These are phyloP conservation scores for Candidula unifasciata DNA, from an alignment of 2,888 invertebrate genomes.

Conservation along the genomic window DNA sequence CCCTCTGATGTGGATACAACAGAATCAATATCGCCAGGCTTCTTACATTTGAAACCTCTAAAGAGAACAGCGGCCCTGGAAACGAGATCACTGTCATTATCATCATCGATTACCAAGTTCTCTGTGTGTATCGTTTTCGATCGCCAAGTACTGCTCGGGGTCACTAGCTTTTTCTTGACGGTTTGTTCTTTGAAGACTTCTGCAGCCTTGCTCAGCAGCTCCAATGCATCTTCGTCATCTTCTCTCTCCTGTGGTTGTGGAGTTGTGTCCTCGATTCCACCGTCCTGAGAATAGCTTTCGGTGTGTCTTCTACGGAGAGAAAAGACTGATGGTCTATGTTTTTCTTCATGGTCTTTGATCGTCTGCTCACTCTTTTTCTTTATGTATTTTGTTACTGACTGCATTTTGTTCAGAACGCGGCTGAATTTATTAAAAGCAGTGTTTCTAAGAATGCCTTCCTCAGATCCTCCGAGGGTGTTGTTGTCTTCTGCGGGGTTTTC, in stretches of 20 bases:
- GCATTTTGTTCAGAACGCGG: constrained; percentile 45
- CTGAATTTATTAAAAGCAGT: constrained; percentile 44
- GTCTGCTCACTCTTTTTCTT: constrained; percentile 27
- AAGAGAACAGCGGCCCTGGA: constrained; percentile 42
- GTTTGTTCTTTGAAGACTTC: constrained; percentile 47
- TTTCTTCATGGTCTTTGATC: constrained; percentile 3
- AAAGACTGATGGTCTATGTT: constrained; percentile 24
- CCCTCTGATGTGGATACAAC: not conserved
- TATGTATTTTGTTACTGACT: constrained; percentile 47
- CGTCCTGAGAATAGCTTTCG: constrained; percentile 19
- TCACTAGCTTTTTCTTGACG: not conserved
- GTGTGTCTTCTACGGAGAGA: not conserved
- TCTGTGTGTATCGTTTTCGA: constrained; percentile 16
- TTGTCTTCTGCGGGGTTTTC: constrained; percentile 13
- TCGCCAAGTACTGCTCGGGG: not conserved
- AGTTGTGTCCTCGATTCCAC: not conserved
- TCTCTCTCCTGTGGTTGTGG: not conserved
- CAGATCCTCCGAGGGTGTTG: not conserved
- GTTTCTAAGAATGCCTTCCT: not conserved
- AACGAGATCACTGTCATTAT: constrained; percentile 34
- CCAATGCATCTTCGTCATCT: constrained; percentile 37
- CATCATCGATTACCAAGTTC: constrained; percentile 6
- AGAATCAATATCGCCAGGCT: constrained; percentile 9
- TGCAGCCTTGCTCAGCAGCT: constrained; percentile 42
- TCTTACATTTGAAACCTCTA: constrained; percentile 45